Conservation (phyloP, 1,140 invertebrate genomes). For the Bombus haemorrhoidalis region DNA sequence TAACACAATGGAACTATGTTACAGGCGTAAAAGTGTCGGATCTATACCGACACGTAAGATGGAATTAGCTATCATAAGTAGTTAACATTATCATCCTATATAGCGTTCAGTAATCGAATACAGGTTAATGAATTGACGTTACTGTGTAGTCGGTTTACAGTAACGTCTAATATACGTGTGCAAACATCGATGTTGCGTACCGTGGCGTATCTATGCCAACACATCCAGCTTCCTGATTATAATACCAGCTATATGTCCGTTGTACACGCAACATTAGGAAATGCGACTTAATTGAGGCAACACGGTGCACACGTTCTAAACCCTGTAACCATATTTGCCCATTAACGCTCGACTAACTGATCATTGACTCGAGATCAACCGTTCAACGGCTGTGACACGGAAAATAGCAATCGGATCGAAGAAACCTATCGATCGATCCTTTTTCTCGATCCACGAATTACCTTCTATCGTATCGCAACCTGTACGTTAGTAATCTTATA, state of each 20-base stretch:
- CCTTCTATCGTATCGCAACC: background rate
- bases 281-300: constrained; percentile 60
- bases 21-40: background rate
- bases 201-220: constrained; percentile 28
- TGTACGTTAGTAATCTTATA: background rate
- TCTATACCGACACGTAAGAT: background rate
- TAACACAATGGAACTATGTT: too few relatives aligned
- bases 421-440: background rate
- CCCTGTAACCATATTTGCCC: constrained; percentile 54
- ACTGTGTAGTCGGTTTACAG: constrained; percentile 43
- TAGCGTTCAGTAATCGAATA: constrained; percentile 37
- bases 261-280: constrained; percentile 46
- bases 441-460: background rate
- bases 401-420: background rate
- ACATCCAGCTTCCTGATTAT: constrained; percentile 48
- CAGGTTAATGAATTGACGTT: constrained; percentile 66
- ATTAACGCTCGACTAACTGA: constrained; percentile 43
- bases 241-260: constrained; percentile 38
- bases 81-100: constrained; percentile 44
- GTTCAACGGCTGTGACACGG: background rate
- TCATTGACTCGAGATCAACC: constrained; percentile 26
- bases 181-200: constrained; percentile 54
- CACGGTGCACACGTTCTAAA: constrained; percentile 12
- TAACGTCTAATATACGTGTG: constrained; percentile 64
- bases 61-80: constrained; percentile 32